Evolutionary conservation across 2,888 invertebrate species (phyloP), one percentile per base, ranked within the genome.

Genomic region (Folsomia candida): DNA sequence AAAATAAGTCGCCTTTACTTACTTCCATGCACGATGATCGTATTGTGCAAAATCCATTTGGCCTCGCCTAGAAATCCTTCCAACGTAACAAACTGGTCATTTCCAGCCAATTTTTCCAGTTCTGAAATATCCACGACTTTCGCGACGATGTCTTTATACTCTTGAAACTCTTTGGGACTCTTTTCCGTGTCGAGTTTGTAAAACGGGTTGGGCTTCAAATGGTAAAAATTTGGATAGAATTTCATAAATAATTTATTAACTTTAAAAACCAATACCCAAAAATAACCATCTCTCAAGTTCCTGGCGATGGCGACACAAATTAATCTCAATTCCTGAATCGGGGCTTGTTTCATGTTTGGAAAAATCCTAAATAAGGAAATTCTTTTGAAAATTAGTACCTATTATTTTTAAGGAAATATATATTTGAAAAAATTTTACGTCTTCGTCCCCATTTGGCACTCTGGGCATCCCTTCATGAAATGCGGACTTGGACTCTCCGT

Each of bases 1-100:
- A 25, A 26, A 18, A 60, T 60, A 58, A 58, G n/a, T 60, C 25
- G 37, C 37, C 14, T 27, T 2, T 25, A 86, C 89, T 87, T 87
- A 92, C 94, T 87, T 81, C 92, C 90, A 85, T 94, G 94, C 82
- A 91, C 94, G 74, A 95, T 90, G 72, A 92, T 90, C 81, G 93
- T 92, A 84, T 97, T 96, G 83, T 97, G 97, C 67, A 93, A 86
- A 81, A 97, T 91, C 96, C 96, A 96, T 82, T 93, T 93, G 11
- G 90, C 89, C 83, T 97, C 96, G 0, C 92, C 90, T 68, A 92
- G 85, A 83, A 97, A 95, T 1, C 93, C 92, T 81, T 94, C 93
- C 0, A 94, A 91, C 82, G 91, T 92, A 18, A 91, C 91, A 83
- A 94, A 97, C 18, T 87, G 81, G 67, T 90, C 90, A 62, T 87